Base-by-base conservation (phyloP, 2,797 vertebrate genomes). In the Neomorphus geoffroyi region DNA sequence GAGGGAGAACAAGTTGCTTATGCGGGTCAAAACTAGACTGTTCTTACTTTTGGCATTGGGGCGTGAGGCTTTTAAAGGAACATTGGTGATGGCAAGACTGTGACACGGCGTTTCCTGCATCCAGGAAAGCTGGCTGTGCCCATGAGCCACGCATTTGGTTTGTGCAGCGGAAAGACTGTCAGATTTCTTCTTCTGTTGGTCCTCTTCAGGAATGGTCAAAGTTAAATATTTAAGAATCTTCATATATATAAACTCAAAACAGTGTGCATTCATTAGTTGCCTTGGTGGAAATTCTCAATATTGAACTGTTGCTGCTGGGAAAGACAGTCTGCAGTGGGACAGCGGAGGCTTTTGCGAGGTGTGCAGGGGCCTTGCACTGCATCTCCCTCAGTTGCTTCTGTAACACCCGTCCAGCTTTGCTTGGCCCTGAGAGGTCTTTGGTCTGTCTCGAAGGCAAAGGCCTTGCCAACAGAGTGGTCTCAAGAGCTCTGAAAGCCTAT, bases 81-180 rank as follows among this genome's bases (percentile, higher is more conserved):
- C 5, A 12, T 4, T n/a, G n/a, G 15, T 19, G 45, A 8, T n/a
- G 45, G 16, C 0, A 4, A 30, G 53, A 6, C 19, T 4, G 32
- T 33, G 39, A 8, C 24, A 5, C 6, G 13, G 26, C 6, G 17
- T 33, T 24, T 46, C 28, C 12, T 67, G 15, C 2, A 0, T 24
- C 35, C 22, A 1, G 9, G 8, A n/a, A 24, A 13, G 32, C 60
- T 19, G 21, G 56, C 30, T 24, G 32, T 32, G 30, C 19, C 35
- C 10, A 5, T 16, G 35, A 22, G 39, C 46, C 1, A 2, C 1
- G 0, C 10, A 0, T 26, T 48, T 6, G 28, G 9, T 45, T 46
- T 51, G 32, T 21, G 48, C 18, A 10, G 18, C 2, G 1, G 26
- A 13, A 61, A 11, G 22, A 10, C 27, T 16, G 50, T 18, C 3